Evolutionary conservation across 2,797 vertebrate species (phyloP).

Genomic region (Sebastes trivittatus): DNA sequence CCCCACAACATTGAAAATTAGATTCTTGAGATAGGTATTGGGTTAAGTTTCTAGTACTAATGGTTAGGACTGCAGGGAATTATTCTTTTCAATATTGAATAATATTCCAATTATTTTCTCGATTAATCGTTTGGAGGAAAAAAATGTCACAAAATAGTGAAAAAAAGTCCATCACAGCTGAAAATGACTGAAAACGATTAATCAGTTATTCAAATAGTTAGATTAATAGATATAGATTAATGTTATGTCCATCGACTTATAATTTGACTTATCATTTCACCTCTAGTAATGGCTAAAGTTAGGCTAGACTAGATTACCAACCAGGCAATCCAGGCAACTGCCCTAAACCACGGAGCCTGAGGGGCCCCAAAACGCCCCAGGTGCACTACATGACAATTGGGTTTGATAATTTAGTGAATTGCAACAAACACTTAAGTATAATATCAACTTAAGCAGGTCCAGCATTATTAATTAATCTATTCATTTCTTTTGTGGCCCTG

Average conservation of each 20-base stretch:
- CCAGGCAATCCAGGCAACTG: not conserved
- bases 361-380: not conserved
- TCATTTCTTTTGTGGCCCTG: not conserved
- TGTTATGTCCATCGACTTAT: not conserved
- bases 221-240: not conserved
- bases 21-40: not conserved
- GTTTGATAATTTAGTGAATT: too few species aligned
- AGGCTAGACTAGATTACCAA: accelerated
- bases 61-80: not conserved
- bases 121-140: too few species aligned
- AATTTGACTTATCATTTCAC: not conserved
- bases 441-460: not conserved
- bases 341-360: accelerated
- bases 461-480: not conserved
- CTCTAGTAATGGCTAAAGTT: not conserved
- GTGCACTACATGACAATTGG: not conserved
- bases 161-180: not conserved
- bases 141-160: not conserved
- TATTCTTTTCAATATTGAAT: not conserved
- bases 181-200: not conserved
- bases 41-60: not conserved
- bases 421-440: not conserved
- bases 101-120: not conserved
- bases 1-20: not conserved
- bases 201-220: not conserved